A percentile compares a stretch with the other conserved stretches of the same genome.
Evolutionary conservation across 2,113 vertebrate genomes (phyloP).

Genomic region (Dolichotis patagonum): DNA sequence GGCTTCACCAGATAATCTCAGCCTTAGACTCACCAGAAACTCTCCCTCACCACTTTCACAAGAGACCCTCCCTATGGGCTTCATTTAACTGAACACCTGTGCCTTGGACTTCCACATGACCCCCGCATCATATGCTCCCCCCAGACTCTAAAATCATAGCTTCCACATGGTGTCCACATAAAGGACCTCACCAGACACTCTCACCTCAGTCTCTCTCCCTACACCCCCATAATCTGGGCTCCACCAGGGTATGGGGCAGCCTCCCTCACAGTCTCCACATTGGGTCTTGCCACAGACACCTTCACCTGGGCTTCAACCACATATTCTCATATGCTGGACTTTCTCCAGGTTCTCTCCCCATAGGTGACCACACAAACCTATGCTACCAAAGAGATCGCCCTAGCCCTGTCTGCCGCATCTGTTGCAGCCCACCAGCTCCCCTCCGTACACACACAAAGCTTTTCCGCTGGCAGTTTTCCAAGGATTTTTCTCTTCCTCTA

Average conservation of each 20-base stretch:
- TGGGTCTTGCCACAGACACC: not conserved
- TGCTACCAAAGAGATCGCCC: not conserved
- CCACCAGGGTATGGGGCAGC: not conserved
- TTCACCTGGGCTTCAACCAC: not conserved
- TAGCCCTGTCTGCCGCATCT: not conserved
- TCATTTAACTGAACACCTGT: not conserved
- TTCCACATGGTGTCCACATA: not conserved
- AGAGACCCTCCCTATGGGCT: not conserved
- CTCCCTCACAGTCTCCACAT: too few relatives aligned
- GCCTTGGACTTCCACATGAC: not conserved
- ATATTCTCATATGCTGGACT: not conserved
- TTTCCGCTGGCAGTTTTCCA: slow-evolving; percentile 83
- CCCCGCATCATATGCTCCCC: not conserved
- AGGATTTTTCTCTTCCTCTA: slow-evolving; percentile 77
- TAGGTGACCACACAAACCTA: not conserved
- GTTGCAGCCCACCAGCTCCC: not conserved
- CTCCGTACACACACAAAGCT: slow-evolving; percentile 60
- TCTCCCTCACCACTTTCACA: not conserved
- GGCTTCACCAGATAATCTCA: not conserved
- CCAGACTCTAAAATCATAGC: not conserved
- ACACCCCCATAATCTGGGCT: not conserved
- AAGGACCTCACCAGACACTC: not conserved
- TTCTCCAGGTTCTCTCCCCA: not conserved
- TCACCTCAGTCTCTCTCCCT: not conserved
- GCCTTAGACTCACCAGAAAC: not conserved